Evolutionary conservation across 2,888 invertebrate genomes (phyloP).

Genomic region (Brachylomia viminalis): DNA sequence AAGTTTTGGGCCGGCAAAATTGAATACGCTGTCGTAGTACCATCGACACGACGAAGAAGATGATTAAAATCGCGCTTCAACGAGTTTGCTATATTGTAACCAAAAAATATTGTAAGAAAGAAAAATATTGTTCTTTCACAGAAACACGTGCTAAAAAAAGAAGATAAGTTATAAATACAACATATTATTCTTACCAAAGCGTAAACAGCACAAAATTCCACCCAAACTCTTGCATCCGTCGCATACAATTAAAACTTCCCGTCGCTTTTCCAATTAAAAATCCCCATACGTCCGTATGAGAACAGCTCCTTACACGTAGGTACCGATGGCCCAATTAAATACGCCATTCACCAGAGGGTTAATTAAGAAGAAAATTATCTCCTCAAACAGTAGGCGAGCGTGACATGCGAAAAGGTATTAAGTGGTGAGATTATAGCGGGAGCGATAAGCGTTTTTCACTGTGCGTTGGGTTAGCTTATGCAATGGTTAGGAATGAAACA

Average conservation of each 20-base stretch:
- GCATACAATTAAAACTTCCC: slow-evolving; percentile 39
- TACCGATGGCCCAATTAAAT: slow-evolving; percentile 85
- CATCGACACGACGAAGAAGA: neutral
- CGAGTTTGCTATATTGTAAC: neutral
- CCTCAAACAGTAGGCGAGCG: slow-evolving; percentile 82
- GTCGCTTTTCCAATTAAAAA: slow-evolving; percentile 67
- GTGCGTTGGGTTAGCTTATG: neutral
- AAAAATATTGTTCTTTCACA: neutral
- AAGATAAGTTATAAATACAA: neutral
- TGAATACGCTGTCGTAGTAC: neutral
- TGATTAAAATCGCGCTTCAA: neutral
- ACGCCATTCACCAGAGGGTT: slow-evolving; percentile 84
- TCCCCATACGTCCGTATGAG: slow-evolving; percentile 55
- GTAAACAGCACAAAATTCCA: slow-evolving; percentile 3
- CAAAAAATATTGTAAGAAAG: neutral
- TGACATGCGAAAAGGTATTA: slow-evolving; percentile 66
- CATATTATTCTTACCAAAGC: neutral
- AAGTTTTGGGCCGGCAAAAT: neutral
- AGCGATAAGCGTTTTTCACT: neutral
- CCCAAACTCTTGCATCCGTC: slow-evolving; percentile 29
- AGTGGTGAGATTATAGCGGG: slow-evolving; percentile 47
- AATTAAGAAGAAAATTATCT: slow-evolving; percentile 90
- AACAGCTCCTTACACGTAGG: slow-evolving; percentile 76
- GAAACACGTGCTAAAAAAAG: neutral
- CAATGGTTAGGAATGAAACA: neutral